Percentiles rank a stretch among this genome's conserved stretches.
phyloP scores from a whole-genome alignment of 2,113 vertebrate species.

The Ornithorhynchus anatinus region DNA sequence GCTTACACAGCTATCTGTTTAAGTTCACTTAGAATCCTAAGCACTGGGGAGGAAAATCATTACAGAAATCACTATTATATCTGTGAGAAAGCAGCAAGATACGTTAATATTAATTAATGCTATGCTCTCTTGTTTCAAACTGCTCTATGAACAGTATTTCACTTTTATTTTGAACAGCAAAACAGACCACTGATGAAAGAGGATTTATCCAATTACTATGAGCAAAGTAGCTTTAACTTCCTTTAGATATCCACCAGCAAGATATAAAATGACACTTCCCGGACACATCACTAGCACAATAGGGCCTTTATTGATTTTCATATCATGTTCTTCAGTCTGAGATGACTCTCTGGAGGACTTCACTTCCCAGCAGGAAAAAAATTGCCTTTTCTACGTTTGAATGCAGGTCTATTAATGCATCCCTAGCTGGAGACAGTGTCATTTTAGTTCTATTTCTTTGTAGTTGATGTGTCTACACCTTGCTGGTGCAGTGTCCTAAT shows the following conservation, averaged over 20 bases:
- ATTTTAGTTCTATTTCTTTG: conserved; percentile 71
- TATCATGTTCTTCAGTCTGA: conserved; percentile 76
- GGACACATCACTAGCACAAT: conserved; percentile 76
- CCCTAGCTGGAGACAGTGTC: conserved; percentile 71
- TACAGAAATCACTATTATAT: conserved; percentile 13
- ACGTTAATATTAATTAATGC: conserved; percentile 32
- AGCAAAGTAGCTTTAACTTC: conserved; percentile 76
- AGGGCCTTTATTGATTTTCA: conserved; percentile 79
- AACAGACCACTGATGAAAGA: conserved; percentile 68
- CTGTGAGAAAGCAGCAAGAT: conserved; percentile 12
- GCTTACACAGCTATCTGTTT: conserved; percentile 21
- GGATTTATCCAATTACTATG: conserved; percentile 72
- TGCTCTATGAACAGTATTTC: conserved; percentile 32
- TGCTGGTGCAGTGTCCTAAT: conserved; percentile 71
- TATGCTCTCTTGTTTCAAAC: conserved; percentile 38
- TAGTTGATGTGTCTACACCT: conserved; percentile 71
- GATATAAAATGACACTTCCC: conserved; percentile 80
- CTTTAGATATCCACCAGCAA: conserved; percentile 69
- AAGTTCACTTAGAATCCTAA: conserved; percentile 36
- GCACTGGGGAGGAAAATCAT: conserved; percentile 10
- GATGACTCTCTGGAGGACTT: conserved; percentile 73
- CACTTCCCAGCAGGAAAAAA: conserved; percentile 79
- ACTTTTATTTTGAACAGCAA: conserved; percentile 60
- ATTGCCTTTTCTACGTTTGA: conserved; percentile 74
- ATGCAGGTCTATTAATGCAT: conserved; percentile 77